Evolutionary conservation across 1,140 invertebrate species (phyloP), one percentile per base, ranked within the genome.

Genomic region (Eriosoma lanigerum): DNA sequence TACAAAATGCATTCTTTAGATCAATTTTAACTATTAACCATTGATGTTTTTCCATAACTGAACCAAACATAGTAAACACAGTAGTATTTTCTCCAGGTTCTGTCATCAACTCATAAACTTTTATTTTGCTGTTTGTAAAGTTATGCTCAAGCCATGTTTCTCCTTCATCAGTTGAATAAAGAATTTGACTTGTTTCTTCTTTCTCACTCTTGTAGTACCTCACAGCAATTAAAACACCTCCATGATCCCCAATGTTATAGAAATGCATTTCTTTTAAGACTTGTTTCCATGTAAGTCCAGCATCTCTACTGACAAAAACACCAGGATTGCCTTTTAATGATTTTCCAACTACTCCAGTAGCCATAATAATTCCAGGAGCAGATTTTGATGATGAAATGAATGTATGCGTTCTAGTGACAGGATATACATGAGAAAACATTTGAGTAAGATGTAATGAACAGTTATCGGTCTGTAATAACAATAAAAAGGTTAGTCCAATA

Each of bases 81-180:
- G 94, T 95, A 0, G 94, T 95, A 85, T 95, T 95, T 85, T 96
- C 94, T 9, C 94, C 95, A 0, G 94, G 94, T 85, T 96, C 94
- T 0, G 94, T 96, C 90, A 96, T 93, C 2, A 96, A 85, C 5
- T 94, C 94, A 85, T 96, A 96, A 19, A 96, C 90, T 44, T 90
- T 87, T 1, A 94, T 88, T 85, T 92, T 90, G 80, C 92, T 88
- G 15, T 90, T 87, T 81, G 90, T 89, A 84, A 97, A 95, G 82
- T 89, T 85, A 83, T 91, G 87, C 32, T 87, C 88, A 52, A 90
- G 87, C 94, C 94, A 97, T 2, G 89, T 91, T 82, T 92, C 89
- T 24, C 95, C 95, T 85, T 96, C 94, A 86, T 97, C 92, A 0
- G 90, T 92, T 0, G 95, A 96, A 85, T 96, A 97, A 60, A 91